Percentiles rank a stretch among this genome's conserved stretches.
These are phyloP conservation scores for Macquaria australasica DNA, from an alignment of 2,113 vertebrate species.

Conservation along the genomic window DNA sequence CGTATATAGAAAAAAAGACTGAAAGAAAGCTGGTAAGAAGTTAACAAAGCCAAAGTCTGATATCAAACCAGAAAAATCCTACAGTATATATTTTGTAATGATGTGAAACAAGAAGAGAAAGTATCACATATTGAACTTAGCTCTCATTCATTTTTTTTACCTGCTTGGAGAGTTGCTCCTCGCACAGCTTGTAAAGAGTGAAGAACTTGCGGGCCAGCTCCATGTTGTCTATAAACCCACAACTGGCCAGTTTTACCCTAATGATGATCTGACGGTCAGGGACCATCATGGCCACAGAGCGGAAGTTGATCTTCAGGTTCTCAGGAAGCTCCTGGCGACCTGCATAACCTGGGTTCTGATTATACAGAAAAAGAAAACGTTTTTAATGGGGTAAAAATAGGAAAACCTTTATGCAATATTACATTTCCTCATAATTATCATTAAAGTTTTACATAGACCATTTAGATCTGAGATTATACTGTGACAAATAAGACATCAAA, in stretches of 20 bases:
- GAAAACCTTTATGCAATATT: background rate
- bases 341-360: slow-evolving; percentile 97
- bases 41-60: background rate
- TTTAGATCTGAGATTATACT: background rate
- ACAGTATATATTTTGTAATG: background rate
- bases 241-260: slow-evolving; percentile 95
- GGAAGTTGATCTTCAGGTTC: slow-evolving; percentile 98
- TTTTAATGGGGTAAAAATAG: background rate
- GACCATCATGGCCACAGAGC: slow-evolving; percentile 98
- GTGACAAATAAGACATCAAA: background rate
- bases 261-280: slow-evolving; percentile 98
- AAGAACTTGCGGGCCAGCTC: slow-evolving; percentile 96
- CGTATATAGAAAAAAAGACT: background rate
- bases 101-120: background rate
- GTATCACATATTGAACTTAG: background rate
- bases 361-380: background rate
- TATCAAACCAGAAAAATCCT: background rate
- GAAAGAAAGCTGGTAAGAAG: background rate
- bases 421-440: no score
- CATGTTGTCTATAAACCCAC: slow-evolving; percentile 94
- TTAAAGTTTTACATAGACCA: background rate
- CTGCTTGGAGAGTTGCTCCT: slow-evolving; percentile 98
- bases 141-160: slow-evolving; percentile 72
- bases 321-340: slow-evolving; percentile 97
- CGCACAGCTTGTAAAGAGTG: slow-evolving; percentile 95